Evolutionary conservation across 2,888 invertebrate genomes (phyloP), one percentile per base, ranked within the genome.

Genomic region (Labia minor): DNA sequence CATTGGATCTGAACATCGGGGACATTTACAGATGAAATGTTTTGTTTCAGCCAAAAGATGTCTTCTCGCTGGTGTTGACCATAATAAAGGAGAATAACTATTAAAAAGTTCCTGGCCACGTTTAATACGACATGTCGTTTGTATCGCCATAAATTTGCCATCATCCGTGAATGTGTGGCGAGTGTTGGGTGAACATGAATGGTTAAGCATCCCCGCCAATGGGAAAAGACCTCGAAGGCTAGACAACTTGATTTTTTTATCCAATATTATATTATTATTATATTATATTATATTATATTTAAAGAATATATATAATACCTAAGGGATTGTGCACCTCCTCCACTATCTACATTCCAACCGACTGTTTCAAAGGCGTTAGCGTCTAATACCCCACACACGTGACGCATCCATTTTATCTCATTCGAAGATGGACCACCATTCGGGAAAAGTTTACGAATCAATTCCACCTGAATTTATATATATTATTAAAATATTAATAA

Each of bases 341-440:
- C 49, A 4, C 14, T 3, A 10, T 11, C 8, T 2, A 14, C 49
- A 67, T 65, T 67, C 69, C 67, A 49, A 8, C 8, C 49, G 20
- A 80, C 80, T 71, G 81, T 84, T 79, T 86, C 85, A 74, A 85
- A 88, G 37, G 87, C 85, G 74, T 86, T 87, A 1, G 87, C 85
- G 73, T 88, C 86, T 73, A 88, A 78, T 18, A 82, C 81, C 66
- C 81, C 79, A 72, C 86, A 85, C 0, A 84, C 82, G 61, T 78
- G 75, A n/a, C 76, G 76, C 82, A 88, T 81, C 66, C 84, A 78
- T 49, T 79, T 73, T 73, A 82, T 81, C 62, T 86, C 85, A n/a
- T 82, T 78, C 66, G 79, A 74, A 4, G 78, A 77, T 71, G 86
- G 79, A 8, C 49, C 49, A 8, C 49, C 49, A 49, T 49, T 14